Evolutionary conservation across 2,797 vertebrate species (phyloP), one percentile per base, ranked within the genome.

Genomic region (Crocidura indochinensis): DNA sequence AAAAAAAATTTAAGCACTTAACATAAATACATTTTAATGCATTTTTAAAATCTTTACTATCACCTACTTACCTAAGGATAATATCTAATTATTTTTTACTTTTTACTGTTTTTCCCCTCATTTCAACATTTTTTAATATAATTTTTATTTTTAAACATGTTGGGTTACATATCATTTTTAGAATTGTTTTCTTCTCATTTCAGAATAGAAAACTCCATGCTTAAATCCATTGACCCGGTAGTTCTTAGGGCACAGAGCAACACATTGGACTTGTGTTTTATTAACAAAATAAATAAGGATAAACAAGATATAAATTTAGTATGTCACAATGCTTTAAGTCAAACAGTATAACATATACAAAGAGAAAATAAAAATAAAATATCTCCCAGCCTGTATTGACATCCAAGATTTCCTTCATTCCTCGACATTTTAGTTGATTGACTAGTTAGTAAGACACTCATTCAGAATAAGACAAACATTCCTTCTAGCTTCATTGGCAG

Each of bases 181-280:
- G 31, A 88, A 67, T 53, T 22, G 90, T 20, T 92, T 91, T 46
- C 15, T 74, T 75, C 62, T 92, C 51, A 14, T 68, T 94, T 82
- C 51, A 56, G 6, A 76, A 60, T 72, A 2, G 1, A 49, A 24
- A 79, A 56, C 2, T 3, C 3, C 79, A 20, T 62, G 17, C 69
- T 93, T 68, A 10, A 31, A 6, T 84, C n/a, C 27, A 29, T 19
- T 62, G 79, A 79, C 2, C 27, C 31, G 22, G 17, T 68, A 51
- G 29, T 81, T 84, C 29, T 56, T 77, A 49, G 19, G 74, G 44
- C 22, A 71, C 8, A 79, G 72, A 91, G 24, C 10, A 91, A 15
- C 24, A 77, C 46, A 74, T 53, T 27, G 44, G 8, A 12, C 86
- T 69, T 69, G 8, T 84, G 47, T n/a, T 82, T 84, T 89, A 72